Percentiles rank a stretch among this genome's conserved stretches.
These are phyloP conservation scores for Scytalopus superciliaris DNA, from an alignment of 2,113 vertebrate genomes.

Conservation along the genomic window DNA sequence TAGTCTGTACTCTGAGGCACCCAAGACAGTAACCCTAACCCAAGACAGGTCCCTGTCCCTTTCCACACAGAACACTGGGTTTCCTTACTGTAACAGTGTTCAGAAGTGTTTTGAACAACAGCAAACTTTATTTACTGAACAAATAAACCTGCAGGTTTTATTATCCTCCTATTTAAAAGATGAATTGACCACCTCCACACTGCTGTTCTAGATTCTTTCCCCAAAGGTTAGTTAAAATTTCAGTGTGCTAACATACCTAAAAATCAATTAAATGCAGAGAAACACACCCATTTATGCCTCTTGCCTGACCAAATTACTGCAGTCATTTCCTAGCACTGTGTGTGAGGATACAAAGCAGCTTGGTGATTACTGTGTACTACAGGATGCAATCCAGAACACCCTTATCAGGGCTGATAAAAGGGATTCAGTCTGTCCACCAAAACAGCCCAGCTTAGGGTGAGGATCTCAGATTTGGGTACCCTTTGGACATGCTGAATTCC, in stretches of 20 bases:
- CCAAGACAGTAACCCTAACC: no score
- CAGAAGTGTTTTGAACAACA: neutral
- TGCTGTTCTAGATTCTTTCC: neutral
- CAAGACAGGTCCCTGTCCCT: neutral
- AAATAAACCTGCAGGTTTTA: neutral
- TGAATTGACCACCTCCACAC: neutral
- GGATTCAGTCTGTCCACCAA: neutral
- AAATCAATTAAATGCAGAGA: neutral
- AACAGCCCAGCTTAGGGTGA: neutral
- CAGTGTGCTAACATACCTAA: neutral
- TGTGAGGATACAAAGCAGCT: neutral
- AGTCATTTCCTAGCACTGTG: neutral
- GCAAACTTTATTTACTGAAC: neutral
- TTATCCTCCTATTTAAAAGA: neutral
- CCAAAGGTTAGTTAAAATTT: neutral
- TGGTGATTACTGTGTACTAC: neutral
- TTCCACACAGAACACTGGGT: fast-evolving
- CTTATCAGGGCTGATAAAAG: neutral
- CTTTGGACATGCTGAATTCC: fast-evolving
- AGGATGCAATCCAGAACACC: neutral
- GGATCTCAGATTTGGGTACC: neutral
- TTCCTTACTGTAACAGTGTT: neutral
- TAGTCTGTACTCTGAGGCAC: neutral
- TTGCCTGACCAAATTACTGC: neutral
- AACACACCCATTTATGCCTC: neutral